These are phyloP conservation scores for Mus caroli DNA, from an alignment of 2,797 vertebrate species.

Conservation along the genomic window DNA sequence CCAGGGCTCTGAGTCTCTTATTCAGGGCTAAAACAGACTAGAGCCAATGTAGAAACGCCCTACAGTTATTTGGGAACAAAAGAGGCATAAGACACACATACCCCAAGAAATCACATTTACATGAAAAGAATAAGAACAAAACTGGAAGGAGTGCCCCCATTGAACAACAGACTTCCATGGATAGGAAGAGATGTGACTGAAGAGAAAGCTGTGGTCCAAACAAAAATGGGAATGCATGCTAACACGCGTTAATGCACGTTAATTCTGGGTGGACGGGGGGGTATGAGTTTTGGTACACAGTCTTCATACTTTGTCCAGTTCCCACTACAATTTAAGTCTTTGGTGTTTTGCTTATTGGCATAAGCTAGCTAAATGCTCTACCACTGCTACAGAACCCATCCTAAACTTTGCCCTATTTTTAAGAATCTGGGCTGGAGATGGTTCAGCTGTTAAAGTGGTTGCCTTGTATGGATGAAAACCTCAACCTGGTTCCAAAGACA, in stretches of 20 bases:
- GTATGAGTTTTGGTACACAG: neutral
- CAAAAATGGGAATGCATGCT: neutral
- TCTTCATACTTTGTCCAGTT: neutral
- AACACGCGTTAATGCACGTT: neutral
- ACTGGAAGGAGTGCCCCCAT: neutral
- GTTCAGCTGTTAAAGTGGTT: neutral
- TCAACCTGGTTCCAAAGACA: neutral
- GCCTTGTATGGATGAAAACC: neutral
- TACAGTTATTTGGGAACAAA: neutral
- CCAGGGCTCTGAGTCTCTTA: neutral
- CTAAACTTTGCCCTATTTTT: neutral
- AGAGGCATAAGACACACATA: neutral
- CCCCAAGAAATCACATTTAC: neutral
- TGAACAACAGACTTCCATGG: neutral
- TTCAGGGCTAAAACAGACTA: neutral
- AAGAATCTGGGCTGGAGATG: neutral
- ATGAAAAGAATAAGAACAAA: neutral
- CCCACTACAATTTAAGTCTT: neutral
- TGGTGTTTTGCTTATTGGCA: neutral
- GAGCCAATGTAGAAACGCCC: neutral
- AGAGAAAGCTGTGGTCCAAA: conserved; percentile 47
- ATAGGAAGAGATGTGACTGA: neutral
- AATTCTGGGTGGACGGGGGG: neutral
- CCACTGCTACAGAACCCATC: neutral
- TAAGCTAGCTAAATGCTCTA: neutral